These are phyloP conservation scores for Atrina japonica DNA, from an alignment of 2,888 invertebrate genomes.

Conservation along the genomic window DNA sequence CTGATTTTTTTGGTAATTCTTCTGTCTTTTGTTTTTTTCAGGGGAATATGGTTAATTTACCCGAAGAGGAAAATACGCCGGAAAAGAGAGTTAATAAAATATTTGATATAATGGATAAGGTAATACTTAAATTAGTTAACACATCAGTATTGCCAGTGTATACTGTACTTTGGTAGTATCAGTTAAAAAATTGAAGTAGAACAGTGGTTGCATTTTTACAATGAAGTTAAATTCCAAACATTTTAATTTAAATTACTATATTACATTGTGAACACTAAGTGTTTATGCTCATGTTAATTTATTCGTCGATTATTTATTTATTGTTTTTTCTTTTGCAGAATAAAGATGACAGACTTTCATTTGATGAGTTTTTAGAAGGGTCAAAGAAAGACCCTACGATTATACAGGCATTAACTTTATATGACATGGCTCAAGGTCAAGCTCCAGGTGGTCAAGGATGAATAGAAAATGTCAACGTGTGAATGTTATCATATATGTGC, in stretches of 20 bases:
- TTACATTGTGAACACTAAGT: too few species aligned
- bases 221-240: too few species aligned
- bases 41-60: slow-evolving; percentile 79
- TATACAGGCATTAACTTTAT: slow-evolving; percentile 91
- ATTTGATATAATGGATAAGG: slow-evolving; percentile 98
- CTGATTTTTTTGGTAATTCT: too few species aligned
- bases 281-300: too few species aligned
- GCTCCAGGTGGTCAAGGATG: slow-evolving; percentile 14
- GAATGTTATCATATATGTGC: too few species aligned
- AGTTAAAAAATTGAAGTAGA: too few species aligned
- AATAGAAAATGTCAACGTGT: not conserved
- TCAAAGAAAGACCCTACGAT: slow-evolving; percentile 99
- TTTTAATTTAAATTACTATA: too few species aligned
- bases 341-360: slow-evolving; percentile 96
- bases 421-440: slow-evolving; percentile 72
- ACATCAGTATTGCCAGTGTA: too few species aligned
- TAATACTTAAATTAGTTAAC: slow-evolving; percentile 66
- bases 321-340: slow-evolving; percentile 85
- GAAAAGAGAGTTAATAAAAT: slow-evolving; percentile 98
- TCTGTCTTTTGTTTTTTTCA: slow-evolving; percentile 54
- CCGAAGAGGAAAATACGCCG: slow-evolving; percentile 81
- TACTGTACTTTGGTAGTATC: too few species aligned
- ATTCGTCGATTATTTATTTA: too few species aligned
- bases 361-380: slow-evolving; percentile 98
- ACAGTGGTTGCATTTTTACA: too few species aligned